Percentiles rank a stretch among this genome's conserved stretches.
phyloP scores from a whole-genome alignment of 2,113 vertebrate genomes.

The Rhinogobius similis region DNA sequence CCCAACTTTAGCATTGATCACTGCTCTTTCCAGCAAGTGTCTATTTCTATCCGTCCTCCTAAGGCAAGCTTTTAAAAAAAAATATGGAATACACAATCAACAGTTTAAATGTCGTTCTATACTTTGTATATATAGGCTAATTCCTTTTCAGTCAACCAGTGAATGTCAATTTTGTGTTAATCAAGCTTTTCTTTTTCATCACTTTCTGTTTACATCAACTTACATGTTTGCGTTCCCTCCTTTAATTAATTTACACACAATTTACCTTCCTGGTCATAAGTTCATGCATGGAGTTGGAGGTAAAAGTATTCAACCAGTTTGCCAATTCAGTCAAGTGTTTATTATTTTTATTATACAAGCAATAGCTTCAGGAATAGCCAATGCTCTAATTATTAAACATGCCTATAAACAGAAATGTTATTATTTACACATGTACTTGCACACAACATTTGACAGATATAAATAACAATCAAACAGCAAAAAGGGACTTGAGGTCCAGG shows the following conservation, averaged over 20 bases:
- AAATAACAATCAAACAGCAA: constrained; percentile 12
- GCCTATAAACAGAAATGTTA: constrained; percentile 34
- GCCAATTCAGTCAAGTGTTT: constrained; percentile 47
- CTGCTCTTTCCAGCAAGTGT: constrained; percentile 4
- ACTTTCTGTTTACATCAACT: no score
- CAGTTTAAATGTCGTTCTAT: no score
- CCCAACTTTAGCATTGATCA: constrained; percentile 26
- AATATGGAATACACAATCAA: no score
- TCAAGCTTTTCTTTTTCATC: no score
- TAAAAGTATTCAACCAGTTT: background rate
- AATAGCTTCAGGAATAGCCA: constrained; percentile 42
- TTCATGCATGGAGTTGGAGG: background rate
- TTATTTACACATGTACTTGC: constrained; percentile 20
- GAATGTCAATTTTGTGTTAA: no score
- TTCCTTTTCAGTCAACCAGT: no score
- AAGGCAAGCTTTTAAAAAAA: no score
- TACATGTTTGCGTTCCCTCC: background rate
- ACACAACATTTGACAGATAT: constrained; percentile 27
- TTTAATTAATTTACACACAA: background rate
- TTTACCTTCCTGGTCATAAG: background rate
- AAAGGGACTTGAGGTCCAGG: background rate
- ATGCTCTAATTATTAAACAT: constrained; percentile 37
- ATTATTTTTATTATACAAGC: constrained; percentile 57
- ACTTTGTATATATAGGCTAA: no score
- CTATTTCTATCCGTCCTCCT: background rate